A percentile compares a stretch with the other conserved stretches of the same genome.
Evolutionary conservation across 1,140 invertebrate genomes (phyloP).

Genomic region (Lordiphosa stackelbergi): DNA sequence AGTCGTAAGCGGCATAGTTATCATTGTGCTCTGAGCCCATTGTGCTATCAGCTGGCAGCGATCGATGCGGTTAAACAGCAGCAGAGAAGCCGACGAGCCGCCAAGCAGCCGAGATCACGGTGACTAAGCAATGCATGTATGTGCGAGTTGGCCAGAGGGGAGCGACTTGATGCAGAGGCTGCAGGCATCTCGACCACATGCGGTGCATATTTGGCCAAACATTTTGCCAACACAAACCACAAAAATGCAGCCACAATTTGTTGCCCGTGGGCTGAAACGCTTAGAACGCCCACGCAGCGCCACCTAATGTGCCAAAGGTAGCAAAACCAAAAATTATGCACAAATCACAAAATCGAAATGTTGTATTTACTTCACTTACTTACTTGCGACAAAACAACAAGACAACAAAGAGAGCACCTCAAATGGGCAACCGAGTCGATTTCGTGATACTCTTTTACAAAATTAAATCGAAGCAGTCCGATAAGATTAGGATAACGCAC

Average conservation of each 20-base stretch:
- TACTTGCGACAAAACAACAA: not conserved
- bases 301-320: slow-evolving; percentile 22
- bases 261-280: slow-evolving; percentile 23
- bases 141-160: slow-evolving; percentile 2
- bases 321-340: slow-evolving; percentile 23
- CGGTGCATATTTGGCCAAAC: slow-evolving; percentile 65
- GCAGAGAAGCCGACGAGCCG: slow-evolving; percentile 4
- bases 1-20: slow-evolving; percentile 71
- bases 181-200: slow-evolving; percentile 49
- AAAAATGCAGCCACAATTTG: slow-evolving; percentile 48
- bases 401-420: not conserved
- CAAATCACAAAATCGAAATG: slow-evolving; percentile 23
- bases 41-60: slow-evolving; percentile 71
- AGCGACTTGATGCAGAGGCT: slow-evolving; percentile 10
- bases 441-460: not conserved
- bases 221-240: slow-evolving; percentile 57
- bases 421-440: not conserved
- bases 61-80: slow-evolving; percentile 68
- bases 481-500: no score
- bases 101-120: slow-evolving; percentile 22
- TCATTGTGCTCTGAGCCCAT: slow-evolving; percentile 58
- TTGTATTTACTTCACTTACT: slow-evolving; percentile 9
- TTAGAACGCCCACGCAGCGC: slow-evolving; percentile 41
- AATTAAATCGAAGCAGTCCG: no score
- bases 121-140: slow-evolving; percentile 41